Conservation (phyloP, 2,797 vertebrate species). For the Morelia viridis region DNA sequence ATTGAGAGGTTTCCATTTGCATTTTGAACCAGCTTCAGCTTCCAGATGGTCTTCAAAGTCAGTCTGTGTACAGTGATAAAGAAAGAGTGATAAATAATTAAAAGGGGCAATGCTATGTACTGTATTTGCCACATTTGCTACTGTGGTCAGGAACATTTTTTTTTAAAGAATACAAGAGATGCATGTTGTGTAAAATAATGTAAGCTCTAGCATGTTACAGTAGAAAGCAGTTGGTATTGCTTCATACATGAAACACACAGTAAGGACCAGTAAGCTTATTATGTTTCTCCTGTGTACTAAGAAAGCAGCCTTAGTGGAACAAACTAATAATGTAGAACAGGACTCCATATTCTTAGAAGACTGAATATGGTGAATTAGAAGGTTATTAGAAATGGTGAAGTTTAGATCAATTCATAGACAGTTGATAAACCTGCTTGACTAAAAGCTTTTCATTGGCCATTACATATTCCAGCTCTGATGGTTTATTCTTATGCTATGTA, state of each 20-base stretch:
- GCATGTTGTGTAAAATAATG: slow-evolving; percentile 37
- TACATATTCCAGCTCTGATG: neutral
- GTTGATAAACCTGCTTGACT: neutral
- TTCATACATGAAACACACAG: slow-evolving; percentile 2
- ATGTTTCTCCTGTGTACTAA: slow-evolving; percentile 11
- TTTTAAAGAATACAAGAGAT: slow-evolving; percentile 1
- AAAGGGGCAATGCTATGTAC: slow-evolving; percentile 34
- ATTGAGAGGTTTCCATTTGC: too few species aligned
- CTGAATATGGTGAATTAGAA: neutral
- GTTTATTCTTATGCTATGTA: neutral
- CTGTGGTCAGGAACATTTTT: neutral
- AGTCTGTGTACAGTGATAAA: neutral
- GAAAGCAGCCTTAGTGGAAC: neutral
- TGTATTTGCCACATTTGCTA: slow-evolving; percentile 8
- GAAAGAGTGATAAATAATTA: neutral
- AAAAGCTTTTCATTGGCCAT: neutral
- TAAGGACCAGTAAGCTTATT: slow-evolving; percentile 22
- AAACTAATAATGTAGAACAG: slow-evolving; percentile 12
- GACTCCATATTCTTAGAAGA: neutral
- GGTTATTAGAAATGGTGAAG: neutral
- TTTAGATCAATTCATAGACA: neutral
- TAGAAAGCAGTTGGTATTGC: slow-evolving; percentile 15
- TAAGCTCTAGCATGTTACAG: neutral
- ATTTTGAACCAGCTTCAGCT: too few species aligned
- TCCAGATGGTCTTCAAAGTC: too few species aligned